phyloP scores from a whole-genome alignment of 37 sponge, comb jelly and placozoan genomes.

The Agelas oroides region DNA sequence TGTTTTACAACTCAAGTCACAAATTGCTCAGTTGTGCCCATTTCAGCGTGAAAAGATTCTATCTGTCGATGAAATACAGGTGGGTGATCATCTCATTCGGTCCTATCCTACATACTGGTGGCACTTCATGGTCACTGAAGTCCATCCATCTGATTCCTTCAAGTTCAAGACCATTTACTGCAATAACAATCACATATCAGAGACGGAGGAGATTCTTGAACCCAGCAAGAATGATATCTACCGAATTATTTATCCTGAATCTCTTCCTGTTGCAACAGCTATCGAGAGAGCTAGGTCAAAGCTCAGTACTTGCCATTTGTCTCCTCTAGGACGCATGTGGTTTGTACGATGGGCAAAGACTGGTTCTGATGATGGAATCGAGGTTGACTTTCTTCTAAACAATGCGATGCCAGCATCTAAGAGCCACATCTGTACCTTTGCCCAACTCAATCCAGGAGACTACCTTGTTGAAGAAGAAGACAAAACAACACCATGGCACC shows the following conservation, averaged over 20 bases:
- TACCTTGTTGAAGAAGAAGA: constrained; percentile 1
- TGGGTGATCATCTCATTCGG: neutral
- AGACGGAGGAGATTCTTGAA: neutral
- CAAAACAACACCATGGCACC: neutral
- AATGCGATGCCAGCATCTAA: constrained; percentile 13
- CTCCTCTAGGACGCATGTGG: neutral
- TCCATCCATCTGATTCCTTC: neutral
- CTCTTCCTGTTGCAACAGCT: neutral
- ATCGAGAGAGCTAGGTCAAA: constrained; percentile 22
- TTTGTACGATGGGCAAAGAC: constrained; percentile 45
- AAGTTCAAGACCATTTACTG: neutral
- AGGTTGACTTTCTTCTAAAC: constrained; percentile 18
- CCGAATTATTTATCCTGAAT: constrained; percentile 31
- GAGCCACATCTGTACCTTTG: constrained; percentile 8
- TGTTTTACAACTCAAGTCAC: constrained; percentile 1
- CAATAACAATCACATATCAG: neutral
- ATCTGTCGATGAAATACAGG: constrained; percentile 3
- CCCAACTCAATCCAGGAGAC: constrained; percentile 31
- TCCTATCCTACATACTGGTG: neutral
- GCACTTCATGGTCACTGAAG: constrained; percentile 24
- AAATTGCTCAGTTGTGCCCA: constrained; percentile 40
- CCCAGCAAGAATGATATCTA: neutral
- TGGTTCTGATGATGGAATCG: constrained; percentile 38
- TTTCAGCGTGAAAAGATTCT: constrained; percentile 16
- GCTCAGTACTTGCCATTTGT: neutral